Base-by-base conservation (phyloP, 2,797 vertebrate species). In the Pelobates cultripes region DNA sequence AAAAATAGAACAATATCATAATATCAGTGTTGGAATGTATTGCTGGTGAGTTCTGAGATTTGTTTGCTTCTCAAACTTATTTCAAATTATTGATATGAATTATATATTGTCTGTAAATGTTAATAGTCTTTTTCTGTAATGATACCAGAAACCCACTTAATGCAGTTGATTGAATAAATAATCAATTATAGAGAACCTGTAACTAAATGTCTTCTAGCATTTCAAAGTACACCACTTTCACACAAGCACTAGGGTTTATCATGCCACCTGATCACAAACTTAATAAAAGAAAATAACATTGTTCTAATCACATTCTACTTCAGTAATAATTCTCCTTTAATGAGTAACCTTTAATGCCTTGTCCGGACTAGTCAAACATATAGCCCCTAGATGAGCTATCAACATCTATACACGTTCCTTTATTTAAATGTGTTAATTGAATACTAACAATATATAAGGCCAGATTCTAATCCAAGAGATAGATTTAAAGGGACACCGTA, bases 341-440 rank as follows among this genome's bases (percentile, higher is more conserved):
- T 85, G 0, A 43, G 78, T 86, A 85, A 84, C 77, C 82, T 82
- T 55, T 28, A 80, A 82, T 82, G 78, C 60, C 12, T 86, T 86
- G 86, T 84, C 87, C 80, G 77, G 72, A 86, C 85, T 87, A 86
- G 87, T 86, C 77, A 85, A 86, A 80, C 84, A 88, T 81, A 86
- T 55, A 85, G 87, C 80, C 74, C 79, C 75, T 89, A 84, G 70
- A 72, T 83, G 75, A 41, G 55, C 75, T 78, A 88, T 82, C 81
- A 88, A 73, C 51, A 86, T 90, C 81, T 44, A 69, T 53, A 47
- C 57, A 75, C 75, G 85, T 87, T 70, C 85, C 88, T 88, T 87
- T 80, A 51, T 83, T 83, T 87, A 86, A 89, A 84, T 73, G 40
- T 90, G 86, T 90, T 88, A 83, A 88, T 78, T 87, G 76, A 72